Percentiles rank a stretch among this genome's conserved stretches.
Evolutionary conservation across 2,113 vertebrate genomes (phyloP).

Genomic region (Ivindomyrus marchei): DNA sequence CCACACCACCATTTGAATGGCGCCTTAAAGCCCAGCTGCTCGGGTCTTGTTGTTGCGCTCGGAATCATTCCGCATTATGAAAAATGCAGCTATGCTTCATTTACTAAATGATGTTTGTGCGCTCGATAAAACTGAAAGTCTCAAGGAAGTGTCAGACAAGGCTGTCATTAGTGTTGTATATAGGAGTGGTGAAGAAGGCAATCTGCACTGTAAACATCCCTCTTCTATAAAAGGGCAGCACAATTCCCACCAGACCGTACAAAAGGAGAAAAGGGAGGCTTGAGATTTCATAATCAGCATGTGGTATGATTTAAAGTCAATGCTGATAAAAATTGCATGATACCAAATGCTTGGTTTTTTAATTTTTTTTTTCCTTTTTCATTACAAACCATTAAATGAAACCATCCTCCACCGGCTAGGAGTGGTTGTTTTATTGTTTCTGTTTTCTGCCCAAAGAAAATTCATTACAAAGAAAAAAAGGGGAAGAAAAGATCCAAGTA

Average conservation of each 20-base stretch:
- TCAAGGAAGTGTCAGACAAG: background rate
- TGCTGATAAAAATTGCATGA: background rate
- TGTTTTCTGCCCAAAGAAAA: constrained; percentile 12
- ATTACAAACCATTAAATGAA: background rate
- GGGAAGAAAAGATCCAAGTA: background rate
- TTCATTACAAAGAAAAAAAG: background rate
- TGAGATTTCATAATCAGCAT: background rate
- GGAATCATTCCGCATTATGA: background rate
- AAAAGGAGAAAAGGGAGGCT: background rate
- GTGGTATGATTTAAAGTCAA: background rate
- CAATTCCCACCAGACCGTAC: background rate
- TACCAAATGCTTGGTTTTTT: constrained; percentile 2
- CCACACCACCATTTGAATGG: background rate
- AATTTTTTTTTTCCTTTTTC: background rate
- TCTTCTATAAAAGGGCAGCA: background rate
- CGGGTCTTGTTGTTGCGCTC: background rate
- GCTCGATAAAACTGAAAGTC: background rate
- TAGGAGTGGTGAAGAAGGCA: background rate
- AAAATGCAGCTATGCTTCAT: background rate
- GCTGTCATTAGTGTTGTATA: constrained; percentile 8
- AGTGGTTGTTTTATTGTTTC: background rate
- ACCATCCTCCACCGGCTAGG: background rate
- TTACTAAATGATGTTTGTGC: background rate
- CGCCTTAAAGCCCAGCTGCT: background rate
- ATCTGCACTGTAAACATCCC: constrained; percentile 2